Percentiles rank a stretch among this genome's conserved stretches.
These are phyloP conservation scores for Brachionus plicatilis DNA, from an alignment of 1,140 invertebrate genomes.

Conservation along the genomic window DNA sequence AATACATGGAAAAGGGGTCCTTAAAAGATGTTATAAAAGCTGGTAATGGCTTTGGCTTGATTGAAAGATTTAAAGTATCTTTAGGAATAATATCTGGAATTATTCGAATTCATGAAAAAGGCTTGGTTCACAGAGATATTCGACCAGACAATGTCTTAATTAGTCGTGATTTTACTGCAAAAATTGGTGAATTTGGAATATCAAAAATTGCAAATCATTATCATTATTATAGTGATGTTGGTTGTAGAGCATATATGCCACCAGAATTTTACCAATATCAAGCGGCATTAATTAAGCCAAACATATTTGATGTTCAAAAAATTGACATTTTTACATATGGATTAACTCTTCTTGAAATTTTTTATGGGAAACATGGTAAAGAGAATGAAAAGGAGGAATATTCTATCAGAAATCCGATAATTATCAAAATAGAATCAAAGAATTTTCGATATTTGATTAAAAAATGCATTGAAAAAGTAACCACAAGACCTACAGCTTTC, in stretches of 20 bases:
- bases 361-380: neutral
- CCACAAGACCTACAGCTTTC: too few relatives aligned
- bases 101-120: neutral
- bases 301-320: neutral
- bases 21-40: neutral
- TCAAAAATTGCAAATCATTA: neutral
- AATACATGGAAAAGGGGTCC: neutral
- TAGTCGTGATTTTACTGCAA: neutral
- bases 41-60: neutral
- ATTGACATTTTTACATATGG: neutral
- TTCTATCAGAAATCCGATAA: neutral
- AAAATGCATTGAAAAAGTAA: too few relatives aligned
- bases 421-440: neutral
- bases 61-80: neutral
- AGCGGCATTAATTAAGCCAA: neutral
- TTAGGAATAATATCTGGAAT: neutral
- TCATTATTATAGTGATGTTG: too few relatives aligned
- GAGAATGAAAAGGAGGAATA: neutral
- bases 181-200: slow-evolving; percentile 2
- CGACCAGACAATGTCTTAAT: neutral
- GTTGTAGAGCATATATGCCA: neutral
- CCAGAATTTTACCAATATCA: neutral
- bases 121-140: neutral
- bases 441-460: neutral
- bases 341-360: neutral